phyloP scores from a whole-genome alignment of 2,888 invertebrate genomes.

The Polyploca ridens region DNA sequence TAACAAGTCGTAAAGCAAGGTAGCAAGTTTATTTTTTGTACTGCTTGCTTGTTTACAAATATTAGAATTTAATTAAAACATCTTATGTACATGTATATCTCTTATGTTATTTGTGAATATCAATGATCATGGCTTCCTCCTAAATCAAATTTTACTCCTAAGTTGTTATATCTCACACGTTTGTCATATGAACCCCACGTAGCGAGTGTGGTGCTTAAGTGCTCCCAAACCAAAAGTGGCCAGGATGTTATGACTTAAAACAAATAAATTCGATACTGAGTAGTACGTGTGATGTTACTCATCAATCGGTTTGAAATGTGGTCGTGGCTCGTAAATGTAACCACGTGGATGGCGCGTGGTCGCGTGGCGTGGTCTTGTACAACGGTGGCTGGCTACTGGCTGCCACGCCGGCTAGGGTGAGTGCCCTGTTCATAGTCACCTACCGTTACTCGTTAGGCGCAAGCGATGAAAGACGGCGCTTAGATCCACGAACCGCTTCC shows the following conservation, averaged over 20 bases:
- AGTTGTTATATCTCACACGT: neutral
- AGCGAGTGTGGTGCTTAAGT: neutral
- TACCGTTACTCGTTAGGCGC: constrained; percentile 50
- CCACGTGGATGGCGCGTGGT: constrained; percentile 43
- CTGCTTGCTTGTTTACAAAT: constrained; percentile 1
- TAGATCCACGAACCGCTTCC: constrained; percentile 16
- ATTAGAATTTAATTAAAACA: neutral
- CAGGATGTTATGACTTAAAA: constrained; percentile 47
- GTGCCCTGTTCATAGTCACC: constrained; percentile 52
- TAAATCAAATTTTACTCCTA: too few species aligned
- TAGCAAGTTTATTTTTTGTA: constrained; percentile 3
- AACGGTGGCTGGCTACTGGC: constrained; percentile 24
- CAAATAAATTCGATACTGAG: constrained; percentile 35
- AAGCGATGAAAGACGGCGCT: constrained; percentile 42
- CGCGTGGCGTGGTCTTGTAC: constrained; percentile 12
- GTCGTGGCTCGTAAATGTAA: constrained; percentile 26
- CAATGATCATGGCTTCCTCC: neutral
- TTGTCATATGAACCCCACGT: neutral
- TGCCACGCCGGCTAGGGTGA: constrained; percentile 55
- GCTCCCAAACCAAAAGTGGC: constrained; percentile 24
- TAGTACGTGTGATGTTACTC: constrained; percentile 17
- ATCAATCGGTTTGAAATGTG: constrained; percentile 13
- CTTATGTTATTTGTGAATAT: neutral
- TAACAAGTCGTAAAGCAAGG: neutral
- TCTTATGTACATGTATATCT: neutral